Percentiles rank a stretch among this genome's conserved stretches.
phyloP scores from a whole-genome alignment of 1,140 invertebrate species.

The Drosophila kurseongensis region DNA sequence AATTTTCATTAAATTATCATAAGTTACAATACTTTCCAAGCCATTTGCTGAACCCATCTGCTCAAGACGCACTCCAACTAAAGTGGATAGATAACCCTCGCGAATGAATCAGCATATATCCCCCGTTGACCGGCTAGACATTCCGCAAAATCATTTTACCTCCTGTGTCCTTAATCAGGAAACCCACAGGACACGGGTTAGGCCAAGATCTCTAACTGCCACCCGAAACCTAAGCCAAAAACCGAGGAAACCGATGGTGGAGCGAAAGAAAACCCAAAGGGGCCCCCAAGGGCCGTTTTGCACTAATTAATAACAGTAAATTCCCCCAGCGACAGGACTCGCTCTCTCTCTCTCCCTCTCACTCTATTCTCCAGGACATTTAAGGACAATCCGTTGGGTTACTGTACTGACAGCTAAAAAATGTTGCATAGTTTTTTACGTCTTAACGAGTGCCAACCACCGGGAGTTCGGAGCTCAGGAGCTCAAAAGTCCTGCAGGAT shows the following conservation, averaged over 20 bases:
- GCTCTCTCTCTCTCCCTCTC: background rate
- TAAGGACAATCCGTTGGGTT: conserved; percentile 31
- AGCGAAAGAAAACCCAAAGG: conserved; percentile 35
- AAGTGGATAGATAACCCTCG: conserved; percentile 36
- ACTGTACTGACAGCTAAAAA: conserved; percentile 71
- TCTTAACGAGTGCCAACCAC: conserved; percentile 80
- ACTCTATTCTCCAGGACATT: conserved; percentile 9
- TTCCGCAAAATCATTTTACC: conserved; percentile 59
- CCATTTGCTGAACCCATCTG: conserved; percentile 11
- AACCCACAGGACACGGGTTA: conserved; percentile 45
- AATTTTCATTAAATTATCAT: background rate
- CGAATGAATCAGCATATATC: conserved; percentile 25
- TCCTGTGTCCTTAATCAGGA: conserved; percentile 60
- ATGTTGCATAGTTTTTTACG: conserved; percentile 80
- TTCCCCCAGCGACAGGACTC: conserved; percentile 46
- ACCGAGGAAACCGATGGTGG: conserved; percentile 12
- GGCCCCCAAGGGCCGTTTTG: conserved; percentile 77
- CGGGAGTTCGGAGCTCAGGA: conserved; percentile 42
- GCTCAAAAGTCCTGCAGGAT: conserved; percentile 55
- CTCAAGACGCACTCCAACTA: conserved; percentile 12
- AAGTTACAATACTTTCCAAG: background rate
- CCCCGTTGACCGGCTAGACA: conserved; percentile 30
- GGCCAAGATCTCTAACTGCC: conserved; percentile 15
- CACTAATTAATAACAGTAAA: conserved; percentile 81
- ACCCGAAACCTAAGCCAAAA: conserved; percentile 13